Evolutionary conservation across 2,797 vertebrate genomes (phyloP).

Genomic region (Tapirus indicus): DNA sequence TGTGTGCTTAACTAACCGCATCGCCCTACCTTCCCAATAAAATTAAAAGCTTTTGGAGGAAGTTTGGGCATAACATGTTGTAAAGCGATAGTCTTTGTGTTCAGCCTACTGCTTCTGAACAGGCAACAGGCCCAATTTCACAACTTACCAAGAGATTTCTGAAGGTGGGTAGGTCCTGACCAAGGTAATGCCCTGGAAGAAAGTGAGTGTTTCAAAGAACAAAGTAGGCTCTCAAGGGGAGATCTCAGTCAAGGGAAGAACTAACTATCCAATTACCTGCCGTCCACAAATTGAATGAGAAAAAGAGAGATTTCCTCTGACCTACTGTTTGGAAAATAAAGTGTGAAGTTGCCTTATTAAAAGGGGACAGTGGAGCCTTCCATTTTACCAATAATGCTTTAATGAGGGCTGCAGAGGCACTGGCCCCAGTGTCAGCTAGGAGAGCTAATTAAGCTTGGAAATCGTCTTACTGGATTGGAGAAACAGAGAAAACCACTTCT

Average conservation of each 20-base stretch:
- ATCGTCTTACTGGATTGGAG: not conserved
- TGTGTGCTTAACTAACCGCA: not conserved
- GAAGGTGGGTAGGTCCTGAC: not conserved
- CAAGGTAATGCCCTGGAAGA: not conserved
- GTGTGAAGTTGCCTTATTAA: slow-evolving; percentile 28
- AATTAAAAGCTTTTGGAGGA: not conserved
- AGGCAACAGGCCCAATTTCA: not conserved
- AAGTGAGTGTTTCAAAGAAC: not conserved
- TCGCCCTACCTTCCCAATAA: not conserved
- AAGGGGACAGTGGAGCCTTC: not conserved
- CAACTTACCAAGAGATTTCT: not conserved
- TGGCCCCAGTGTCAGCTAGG: not conserved
- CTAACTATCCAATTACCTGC: not conserved
- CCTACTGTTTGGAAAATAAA: slow-evolving; percentile 51
- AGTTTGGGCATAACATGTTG: not conserved
- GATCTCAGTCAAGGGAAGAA: not conserved
- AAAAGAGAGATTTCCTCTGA: slow-evolving; percentile 23
- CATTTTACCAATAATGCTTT: slow-evolving; percentile 27
- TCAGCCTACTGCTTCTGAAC: not conserved
- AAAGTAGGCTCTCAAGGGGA: not conserved
- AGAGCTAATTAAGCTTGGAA: slow-evolving; percentile 49
- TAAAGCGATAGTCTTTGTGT: not conserved
- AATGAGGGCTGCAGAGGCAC: not conserved
- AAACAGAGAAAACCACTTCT: not conserved
- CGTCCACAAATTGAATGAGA: not conserved